Percentiles rank a stretch among this genome's conserved stretches.
These are phyloP conservation scores for Oenanthe oenanthe DNA, from an alignment of 2,113 vertebrate genomes.

Conservation along the genomic window DNA sequence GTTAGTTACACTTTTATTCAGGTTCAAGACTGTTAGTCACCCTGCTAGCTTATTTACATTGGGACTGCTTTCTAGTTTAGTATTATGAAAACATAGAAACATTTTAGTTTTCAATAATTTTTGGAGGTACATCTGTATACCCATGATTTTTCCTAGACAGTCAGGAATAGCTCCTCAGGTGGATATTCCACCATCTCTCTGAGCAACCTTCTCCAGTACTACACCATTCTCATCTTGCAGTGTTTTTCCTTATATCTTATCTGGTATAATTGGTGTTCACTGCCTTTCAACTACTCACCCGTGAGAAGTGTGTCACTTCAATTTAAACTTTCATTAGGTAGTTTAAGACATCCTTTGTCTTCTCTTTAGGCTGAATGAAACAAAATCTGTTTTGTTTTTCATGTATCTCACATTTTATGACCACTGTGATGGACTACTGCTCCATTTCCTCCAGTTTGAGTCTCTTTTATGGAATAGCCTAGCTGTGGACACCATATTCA, in stretches of 20 bases:
- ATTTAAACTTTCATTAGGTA: background rate
- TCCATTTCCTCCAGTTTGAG: background rate
- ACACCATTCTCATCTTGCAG: background rate
- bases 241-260: background rate
- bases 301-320: background rate
- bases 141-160: background rate
- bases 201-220: background rate
- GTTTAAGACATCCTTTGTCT: background rate
- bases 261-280: background rate
- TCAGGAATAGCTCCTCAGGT: background rate
- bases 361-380: background rate
- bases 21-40: background rate
- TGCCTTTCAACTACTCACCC: background rate
- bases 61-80: background rate
- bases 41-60: background rate
- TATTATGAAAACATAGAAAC: background rate
- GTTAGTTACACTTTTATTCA: background rate
- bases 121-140: background rate
- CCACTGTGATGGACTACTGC: background rate
- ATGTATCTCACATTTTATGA: background rate
- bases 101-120: background rate
- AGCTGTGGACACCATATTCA: background rate
- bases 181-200: background rate
- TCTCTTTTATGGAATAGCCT: background rate
- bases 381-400: background rate